phyloP scores from a whole-genome alignment of 2,797 vertebrate genomes.

The Micropoecilia bifurca region DNA sequence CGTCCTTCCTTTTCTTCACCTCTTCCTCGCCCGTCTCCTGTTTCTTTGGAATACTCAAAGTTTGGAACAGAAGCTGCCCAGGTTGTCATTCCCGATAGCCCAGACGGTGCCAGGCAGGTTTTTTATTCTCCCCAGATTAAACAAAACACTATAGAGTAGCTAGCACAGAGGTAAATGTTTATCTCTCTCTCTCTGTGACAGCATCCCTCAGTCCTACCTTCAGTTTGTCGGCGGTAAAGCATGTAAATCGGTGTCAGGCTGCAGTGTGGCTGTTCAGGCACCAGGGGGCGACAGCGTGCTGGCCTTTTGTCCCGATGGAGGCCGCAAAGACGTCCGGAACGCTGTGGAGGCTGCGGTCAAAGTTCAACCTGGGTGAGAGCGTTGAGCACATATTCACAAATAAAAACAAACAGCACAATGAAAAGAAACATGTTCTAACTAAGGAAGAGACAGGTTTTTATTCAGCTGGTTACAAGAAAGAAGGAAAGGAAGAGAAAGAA shows the following conservation, averaged over 20 bases:
- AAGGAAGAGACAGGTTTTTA: not conserved
- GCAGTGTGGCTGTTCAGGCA: constrained; percentile 79
- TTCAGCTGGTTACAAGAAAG: not conserved
- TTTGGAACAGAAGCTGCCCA: constrained; percentile 67
- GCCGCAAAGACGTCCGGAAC: constrained; percentile 85
- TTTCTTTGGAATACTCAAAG: constrained; percentile 66
- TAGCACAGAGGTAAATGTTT: not conserved
- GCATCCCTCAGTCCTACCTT: constrained; percentile 79
- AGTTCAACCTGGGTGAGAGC: constrained; percentile 84
- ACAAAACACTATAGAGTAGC: not conserved
- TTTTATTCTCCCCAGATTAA: not conserved
- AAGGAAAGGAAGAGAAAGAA: not conserved
- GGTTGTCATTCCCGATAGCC: constrained; percentile 66
- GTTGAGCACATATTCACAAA: not conserved
- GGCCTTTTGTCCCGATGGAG: constrained; percentile 85
- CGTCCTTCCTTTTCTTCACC: constrained; percentile 45
- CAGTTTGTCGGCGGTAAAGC: constrained; percentile 84
- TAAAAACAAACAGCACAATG: not conserved
- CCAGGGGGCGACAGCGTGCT: constrained; percentile 66
- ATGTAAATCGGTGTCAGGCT: constrained; percentile 83
- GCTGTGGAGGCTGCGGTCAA: constrained; percentile 88
- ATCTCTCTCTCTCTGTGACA: constrained; percentile 35
- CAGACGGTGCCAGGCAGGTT: constrained; percentile 64
- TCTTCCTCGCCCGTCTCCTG: constrained; percentile 53
- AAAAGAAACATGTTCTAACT: not conserved